phyloP scores from a whole-genome alignment of 1,140 invertebrate species.

The Ceratoteleas bidentatus region DNA sequence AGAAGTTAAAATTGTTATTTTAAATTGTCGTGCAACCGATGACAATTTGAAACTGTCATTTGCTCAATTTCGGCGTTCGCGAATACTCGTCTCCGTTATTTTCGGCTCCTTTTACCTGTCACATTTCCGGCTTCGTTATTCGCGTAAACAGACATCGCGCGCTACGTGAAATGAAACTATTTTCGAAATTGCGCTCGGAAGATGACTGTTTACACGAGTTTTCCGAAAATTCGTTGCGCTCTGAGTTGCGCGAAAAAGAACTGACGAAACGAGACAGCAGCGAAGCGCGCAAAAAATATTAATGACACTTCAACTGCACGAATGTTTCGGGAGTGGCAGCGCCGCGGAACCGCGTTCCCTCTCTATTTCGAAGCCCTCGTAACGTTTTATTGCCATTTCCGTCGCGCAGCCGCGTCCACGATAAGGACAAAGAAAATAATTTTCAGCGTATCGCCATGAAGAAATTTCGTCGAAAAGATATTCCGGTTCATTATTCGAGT shows the following conservation, averaged over 20 bases:
- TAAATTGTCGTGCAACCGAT: neutral
- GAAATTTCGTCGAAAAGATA: slow-evolving; percentile 20
- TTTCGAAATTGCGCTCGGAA: slow-evolving; percentile 37
- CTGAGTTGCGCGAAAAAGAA: neutral
- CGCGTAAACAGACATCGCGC: slow-evolving; percentile 73
- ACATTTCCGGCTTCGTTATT: slow-evolving; percentile 75
- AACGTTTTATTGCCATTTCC: slow-evolving; percentile 14
- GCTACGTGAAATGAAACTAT: slow-evolving; percentile 64
- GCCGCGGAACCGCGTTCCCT: slow-evolving; percentile 10
- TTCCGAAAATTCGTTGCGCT: neutral
- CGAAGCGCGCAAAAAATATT: slow-evolving; percentile 27
- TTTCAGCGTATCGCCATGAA: slow-evolving; percentile 13
- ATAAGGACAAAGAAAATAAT: slow-evolving; percentile 16
- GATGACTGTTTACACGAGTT: slow-evolving; percentile 45
- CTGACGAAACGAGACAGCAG: neutral
- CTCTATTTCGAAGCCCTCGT: slow-evolving; percentile 4
- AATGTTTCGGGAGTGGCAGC: slow-evolving; percentile 31
- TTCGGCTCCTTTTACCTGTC: slow-evolving; percentile 69
- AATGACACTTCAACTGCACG: slow-evolving; percentile 36
- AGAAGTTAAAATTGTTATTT: no score
- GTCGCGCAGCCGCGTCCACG: neutral
- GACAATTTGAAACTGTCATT: slow-evolving; percentile 6
- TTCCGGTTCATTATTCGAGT: slow-evolving; percentile 28
- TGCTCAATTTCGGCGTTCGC: slow-evolving; percentile 5
- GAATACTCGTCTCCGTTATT: slow-evolving; percentile 17